phyloP scores from a whole-genome alignment of 2,113 vertebrate species.

The Jacana jacana region DNA sequence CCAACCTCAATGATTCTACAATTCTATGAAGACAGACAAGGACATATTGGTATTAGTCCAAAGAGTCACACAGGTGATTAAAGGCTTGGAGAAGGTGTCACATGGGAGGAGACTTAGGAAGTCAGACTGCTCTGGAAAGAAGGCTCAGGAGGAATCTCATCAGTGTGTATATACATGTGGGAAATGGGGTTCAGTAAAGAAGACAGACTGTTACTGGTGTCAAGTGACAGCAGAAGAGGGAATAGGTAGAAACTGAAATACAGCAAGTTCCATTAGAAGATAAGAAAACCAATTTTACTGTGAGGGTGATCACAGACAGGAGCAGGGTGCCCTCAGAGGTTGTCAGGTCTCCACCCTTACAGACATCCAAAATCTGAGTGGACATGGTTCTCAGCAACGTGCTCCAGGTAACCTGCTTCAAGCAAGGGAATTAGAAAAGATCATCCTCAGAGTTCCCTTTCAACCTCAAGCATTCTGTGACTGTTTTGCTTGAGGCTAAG shows the following conservation, averaged over 20 bases:
- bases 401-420: background rate
- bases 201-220: background rate
- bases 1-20: too few relatives aligned
- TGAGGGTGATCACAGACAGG: background rate
- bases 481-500: background rate
- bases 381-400: background rate
- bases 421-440: background rate
- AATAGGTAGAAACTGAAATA: background rate
- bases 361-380: background rate
- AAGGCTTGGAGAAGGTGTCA: background rate
- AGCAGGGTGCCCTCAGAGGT: background rate
- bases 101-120: background rate
- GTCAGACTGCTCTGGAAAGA: background rate
- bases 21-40: too few relatives aligned
- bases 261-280: background rate
- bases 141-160: background rate
- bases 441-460: background rate
- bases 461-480: background rate
- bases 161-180: background rate
- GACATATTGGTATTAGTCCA: background rate
- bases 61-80: background rate
- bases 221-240: background rate
- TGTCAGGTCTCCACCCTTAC: background rate
- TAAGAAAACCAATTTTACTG: background rate
- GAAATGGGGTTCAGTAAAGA: background rate